Evolutionary conservation across 1,140 invertebrate genomes (phyloP).

Genomic region (Oryctes rhinoceros): DNA sequence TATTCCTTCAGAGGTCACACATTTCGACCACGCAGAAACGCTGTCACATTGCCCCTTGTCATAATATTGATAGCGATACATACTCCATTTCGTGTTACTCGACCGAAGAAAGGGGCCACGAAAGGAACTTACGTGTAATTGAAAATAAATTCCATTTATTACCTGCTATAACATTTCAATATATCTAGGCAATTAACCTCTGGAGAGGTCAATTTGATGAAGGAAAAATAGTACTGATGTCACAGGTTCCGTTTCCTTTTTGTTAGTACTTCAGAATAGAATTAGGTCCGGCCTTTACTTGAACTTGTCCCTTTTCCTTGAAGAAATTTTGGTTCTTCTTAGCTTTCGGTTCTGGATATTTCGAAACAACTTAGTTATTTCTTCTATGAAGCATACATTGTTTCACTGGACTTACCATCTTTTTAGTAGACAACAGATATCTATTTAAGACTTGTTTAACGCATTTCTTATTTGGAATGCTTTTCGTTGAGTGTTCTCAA

Average conservation of each 20-base stretch:
- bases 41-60: not conserved
- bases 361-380: no score
- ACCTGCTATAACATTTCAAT: not conserved
- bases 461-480: no score
- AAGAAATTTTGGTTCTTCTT: no score
- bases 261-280: not conserved
- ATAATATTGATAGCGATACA: constrained; percentile 24
- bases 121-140: not conserved
- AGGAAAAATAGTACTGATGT: not conserved
- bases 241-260: not conserved
- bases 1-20: not conserved
- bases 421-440: no score
- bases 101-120: not conserved
- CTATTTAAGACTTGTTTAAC: no score
- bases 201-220: not conserved
- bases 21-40: constrained; percentile 17
- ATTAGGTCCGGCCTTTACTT: not conserved
- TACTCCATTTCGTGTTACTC: not conserved
- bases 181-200: not conserved
- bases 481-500: no score
- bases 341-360: no score
- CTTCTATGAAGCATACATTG: no score
- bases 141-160: constrained; percentile 11
- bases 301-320: not conserved
- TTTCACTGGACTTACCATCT: no score